Evolutionary conservation across 1,140 invertebrate genomes (phyloP).

Genomic region (Oncopodura yosiiana): DNA sequence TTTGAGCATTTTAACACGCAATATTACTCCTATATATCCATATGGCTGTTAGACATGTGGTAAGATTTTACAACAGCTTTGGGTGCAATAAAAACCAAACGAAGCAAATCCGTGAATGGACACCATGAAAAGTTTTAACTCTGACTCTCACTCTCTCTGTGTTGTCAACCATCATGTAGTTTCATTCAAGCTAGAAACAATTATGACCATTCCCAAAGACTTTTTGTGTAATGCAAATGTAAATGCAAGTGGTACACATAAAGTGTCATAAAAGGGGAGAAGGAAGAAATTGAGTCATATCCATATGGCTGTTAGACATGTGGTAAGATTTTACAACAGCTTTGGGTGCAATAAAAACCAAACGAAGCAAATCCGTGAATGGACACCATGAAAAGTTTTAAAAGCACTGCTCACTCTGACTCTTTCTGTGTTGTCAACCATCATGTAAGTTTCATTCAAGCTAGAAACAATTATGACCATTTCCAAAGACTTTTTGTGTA

Average conservation of each 20-base stretch:
- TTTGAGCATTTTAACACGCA: too few relatives aligned
- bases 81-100: too few relatives aligned
- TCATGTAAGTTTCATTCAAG: neutral
- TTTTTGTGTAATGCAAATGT: constrained; percentile 1
- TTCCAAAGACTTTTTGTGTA: neutral
- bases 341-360: too few relatives aligned
- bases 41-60: neutral
- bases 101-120: too few relatives aligned
- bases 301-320: neutral
- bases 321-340: neutral
- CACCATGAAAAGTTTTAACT: constrained; percentile 1
- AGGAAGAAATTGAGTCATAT: neutral
- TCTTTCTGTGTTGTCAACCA: neutral
- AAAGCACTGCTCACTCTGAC: constrained; percentile 2
- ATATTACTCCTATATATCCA: neutral
- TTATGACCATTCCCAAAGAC: neutral
- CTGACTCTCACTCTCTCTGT: constrained; percentile 1
- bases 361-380: too few relatives aligned
- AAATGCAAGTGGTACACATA: neutral
- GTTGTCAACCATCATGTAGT: too few relatives aligned
- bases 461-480: neutral
- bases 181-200: neutral
- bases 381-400: too few relatives aligned
- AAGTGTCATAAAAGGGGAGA: neutral
- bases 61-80: neutral